These are phyloP conservation scores for Porites lutea DNA, from an alignment of 64 coral and sea anemone species.

Conservation along the genomic window DNA sequence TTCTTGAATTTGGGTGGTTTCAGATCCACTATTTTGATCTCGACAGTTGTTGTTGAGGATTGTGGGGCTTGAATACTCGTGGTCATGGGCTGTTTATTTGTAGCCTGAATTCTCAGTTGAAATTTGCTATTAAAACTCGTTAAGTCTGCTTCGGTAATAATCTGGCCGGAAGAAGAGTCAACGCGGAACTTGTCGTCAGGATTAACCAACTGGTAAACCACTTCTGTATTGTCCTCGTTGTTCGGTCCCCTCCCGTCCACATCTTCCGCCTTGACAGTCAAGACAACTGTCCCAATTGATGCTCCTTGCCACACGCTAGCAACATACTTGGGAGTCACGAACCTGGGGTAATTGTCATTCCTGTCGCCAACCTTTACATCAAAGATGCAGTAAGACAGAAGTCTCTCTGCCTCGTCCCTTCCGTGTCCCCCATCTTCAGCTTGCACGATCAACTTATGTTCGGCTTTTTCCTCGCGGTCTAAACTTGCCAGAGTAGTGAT, in stretches of 20 bases:
- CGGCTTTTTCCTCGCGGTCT: conserved; percentile 55
- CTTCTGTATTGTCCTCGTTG: neutral
- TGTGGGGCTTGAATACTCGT: neutral
- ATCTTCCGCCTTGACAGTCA: conserved; percentile 57
- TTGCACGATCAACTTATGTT: conserved; percentile 49
- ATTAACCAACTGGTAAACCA: conserved; percentile 32
- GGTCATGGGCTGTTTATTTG: conserved; percentile 34
- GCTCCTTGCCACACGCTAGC: conserved; percentile 45
- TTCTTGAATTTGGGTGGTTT: conserved; percentile 7
- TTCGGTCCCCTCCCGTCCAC: neutral
- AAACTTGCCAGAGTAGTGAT: conserved; percentile 62
- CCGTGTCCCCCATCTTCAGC: conserved; percentile 77
- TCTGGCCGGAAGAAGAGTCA: neutral
- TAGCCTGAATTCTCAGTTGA: conserved; percentile 6
- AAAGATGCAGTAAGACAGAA: conserved; percentile 70
- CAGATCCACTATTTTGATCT: conserved; percentile 42
- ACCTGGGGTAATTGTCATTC: conserved; percentile 81
- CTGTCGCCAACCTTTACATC: conserved; percentile 57
- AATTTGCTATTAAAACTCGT: neutral
- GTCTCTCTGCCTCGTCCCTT: conserved; percentile 22
- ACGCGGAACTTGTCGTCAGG: conserved; percentile 53
- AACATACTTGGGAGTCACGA: conserved; percentile 49
- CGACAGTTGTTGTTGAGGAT: conserved; percentile 37
- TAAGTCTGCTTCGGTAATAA: conserved; percentile 27
- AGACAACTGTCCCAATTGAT: neutral